A percentile compares a stretch with the other conserved stretches of the same genome.
These are phyloP conservation scores for Aphaenogaster floridana DNA, from an alignment of 1,140 invertebrate species.

Conservation along the genomic window DNA sequence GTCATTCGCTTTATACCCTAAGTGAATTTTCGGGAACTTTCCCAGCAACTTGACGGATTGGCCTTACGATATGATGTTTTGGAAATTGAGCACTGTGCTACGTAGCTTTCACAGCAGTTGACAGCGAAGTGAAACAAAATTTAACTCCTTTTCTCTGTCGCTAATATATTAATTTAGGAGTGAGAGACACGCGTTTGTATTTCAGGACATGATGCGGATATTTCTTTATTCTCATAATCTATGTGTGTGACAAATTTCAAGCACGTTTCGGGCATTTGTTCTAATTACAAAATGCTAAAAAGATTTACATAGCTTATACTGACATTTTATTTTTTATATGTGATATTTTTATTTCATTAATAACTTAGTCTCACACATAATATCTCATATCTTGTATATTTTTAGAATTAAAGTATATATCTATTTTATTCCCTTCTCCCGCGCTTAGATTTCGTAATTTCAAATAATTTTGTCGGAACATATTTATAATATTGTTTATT, in stretches of 20 bases:
- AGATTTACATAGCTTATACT: not conserved
- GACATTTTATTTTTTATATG: not conserved
- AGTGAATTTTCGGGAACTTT: constrained; percentile 41
- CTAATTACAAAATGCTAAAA: not conserved
- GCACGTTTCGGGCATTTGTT: not conserved
- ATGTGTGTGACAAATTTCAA: not conserved
- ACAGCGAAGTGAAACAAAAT: constrained; percentile 18
- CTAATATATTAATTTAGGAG: constrained; percentile 9
- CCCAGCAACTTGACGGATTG: constrained; percentile 70
- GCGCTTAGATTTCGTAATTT: not conserved
- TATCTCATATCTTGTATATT: not conserved
- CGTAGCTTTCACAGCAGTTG: constrained; percentile 6
- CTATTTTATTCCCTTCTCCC: not conserved
- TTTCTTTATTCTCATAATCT: not conserved
- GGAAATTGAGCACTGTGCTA: constrained; percentile 42
- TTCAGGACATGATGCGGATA: not conserved
- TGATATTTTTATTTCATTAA: not conserved
- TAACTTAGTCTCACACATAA: not conserved
- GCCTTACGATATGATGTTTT: constrained; percentile 14
- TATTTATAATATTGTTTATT: not conserved
- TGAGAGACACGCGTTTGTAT: not conserved
- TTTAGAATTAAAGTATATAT: constrained; percentile 6
- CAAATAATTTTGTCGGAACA: not conserved
- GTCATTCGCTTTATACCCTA: constrained; percentile 60
- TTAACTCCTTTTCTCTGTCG: constrained; percentile 9